Evolutionary conservation across 2,113 vertebrate genomes (phyloP).

Genomic region (Entosphenus tridentatus): DNA sequence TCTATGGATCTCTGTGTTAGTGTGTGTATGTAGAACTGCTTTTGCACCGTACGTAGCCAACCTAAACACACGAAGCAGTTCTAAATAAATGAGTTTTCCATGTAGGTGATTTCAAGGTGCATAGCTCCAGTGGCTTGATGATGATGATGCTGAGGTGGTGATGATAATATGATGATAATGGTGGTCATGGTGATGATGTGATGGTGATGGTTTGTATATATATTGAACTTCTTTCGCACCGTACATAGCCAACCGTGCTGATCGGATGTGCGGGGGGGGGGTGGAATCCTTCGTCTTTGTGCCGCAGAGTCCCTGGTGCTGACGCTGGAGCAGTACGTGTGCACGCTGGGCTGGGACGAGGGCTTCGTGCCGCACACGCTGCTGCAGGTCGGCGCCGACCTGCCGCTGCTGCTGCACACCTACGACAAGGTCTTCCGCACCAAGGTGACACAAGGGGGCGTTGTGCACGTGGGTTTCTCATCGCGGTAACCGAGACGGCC

Average conservation of each 20-base stretch:
- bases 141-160: neutral
- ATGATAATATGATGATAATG: neutral
- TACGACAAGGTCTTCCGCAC: conserved; percentile 87
- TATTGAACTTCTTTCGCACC: neutral
- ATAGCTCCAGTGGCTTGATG: neutral
- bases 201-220: neutral
- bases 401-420: conserved; percentile 62
- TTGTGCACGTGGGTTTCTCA: neutral
- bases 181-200: neutral
- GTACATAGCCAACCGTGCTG: neutral
- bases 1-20: no score
- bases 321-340: conserved; percentile 75
- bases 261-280: neutral
- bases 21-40: no score
- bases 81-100: no score
- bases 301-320: conserved; percentile 64
- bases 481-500: neutral
- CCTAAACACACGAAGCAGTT: no score
- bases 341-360: conserved; percentile 58
- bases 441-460: conserved; percentile 30
- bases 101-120: no score
- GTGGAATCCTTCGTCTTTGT: neutral
- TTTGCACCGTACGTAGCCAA: no score
- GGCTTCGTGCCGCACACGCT: conserved; percentile 73
- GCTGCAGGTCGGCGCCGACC: conserved; percentile 64